A percentile compares a stretch with the other conserved stretches of the same genome.
Evolutionary conservation across 2,113 vertebrate genomes (phyloP).

Genomic region (Alectura lathami): DNA sequence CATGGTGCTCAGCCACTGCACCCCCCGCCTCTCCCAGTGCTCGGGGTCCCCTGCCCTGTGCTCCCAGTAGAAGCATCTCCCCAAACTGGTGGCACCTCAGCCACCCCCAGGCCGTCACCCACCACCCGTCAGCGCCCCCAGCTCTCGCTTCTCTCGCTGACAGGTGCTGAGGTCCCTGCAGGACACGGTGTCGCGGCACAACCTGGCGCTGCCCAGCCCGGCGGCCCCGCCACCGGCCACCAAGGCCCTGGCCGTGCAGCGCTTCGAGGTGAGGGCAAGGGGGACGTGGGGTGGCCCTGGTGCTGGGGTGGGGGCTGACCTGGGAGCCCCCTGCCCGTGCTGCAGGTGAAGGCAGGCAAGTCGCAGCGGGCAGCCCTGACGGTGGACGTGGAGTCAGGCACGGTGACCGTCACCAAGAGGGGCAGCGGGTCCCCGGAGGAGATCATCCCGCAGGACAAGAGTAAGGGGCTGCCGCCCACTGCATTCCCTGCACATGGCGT

Average conservation of each 20-base stretch:
- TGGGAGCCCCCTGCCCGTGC: fast-evolving
- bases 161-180: constrained; percentile 86
- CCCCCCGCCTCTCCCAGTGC: not conserved
- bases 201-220: constrained; percentile 75
- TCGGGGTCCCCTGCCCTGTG: not conserved
- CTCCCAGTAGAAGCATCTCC: not conserved
- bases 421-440: constrained; percentile 71
- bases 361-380: constrained; percentile 77
- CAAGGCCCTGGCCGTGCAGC: constrained; percentile 75
- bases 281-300: fast-evolving
- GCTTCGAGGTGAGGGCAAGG: constrained; percentile 78
- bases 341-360: constrained; percentile 82
- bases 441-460: constrained; percentile 80
- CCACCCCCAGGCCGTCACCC: not conserved
- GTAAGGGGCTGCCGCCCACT: constrained; percentile 63
- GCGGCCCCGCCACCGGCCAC: not conserved
- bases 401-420: constrained; percentile 78
- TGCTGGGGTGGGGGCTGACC: fast-evolving
- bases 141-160: not conserved
- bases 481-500: not conserved
- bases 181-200: constrained; percentile 81
- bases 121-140: not conserved
- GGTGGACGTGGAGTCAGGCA: constrained; percentile 81
- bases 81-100: not conserved
- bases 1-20: not conserved